These are phyloP conservation scores for Mormyrus iriodes DNA, from an alignment of 2,113 vertebrate genomes.

Conservation along the genomic window DNA sequence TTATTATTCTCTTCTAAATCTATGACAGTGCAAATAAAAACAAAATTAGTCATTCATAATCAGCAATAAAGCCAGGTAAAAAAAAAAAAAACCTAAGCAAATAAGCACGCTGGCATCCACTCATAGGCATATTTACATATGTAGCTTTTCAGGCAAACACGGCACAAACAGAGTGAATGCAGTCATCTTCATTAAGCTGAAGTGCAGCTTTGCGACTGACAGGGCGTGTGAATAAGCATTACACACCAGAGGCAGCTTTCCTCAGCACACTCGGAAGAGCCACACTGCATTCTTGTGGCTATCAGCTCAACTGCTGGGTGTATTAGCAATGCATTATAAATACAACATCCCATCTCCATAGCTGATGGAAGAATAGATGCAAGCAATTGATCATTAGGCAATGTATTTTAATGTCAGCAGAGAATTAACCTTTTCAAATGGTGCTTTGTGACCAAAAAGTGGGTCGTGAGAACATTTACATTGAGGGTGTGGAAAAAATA, in stretches of 20 bases:
- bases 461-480: too few relatives aligned
- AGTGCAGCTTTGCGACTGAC: background rate
- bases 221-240: background rate
- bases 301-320: slow-evolving; percentile 8
- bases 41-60: background rate
- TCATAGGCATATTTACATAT: background rate
- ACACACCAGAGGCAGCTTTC: background rate
- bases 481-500: background rate
- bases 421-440: background rate
- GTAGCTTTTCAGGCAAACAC: background rate
- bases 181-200: background rate
- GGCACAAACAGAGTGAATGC: background rate
- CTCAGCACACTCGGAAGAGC: background rate
- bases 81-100: background rate
- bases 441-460: background rate
- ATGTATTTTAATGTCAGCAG: background rate
- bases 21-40: background rate
- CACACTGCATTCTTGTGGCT: slow-evolving; percentile 26
- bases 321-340: background rate
- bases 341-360: background rate
- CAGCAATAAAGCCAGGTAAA: background rate
- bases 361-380: background rate
- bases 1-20: background rate
- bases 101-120: background rate
- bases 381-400: background rate